These are phyloP conservation scores for Mizuhopecten yessoensis DNA, from an alignment of 1,140 invertebrate genomes.

Conservation along the genomic window DNA sequence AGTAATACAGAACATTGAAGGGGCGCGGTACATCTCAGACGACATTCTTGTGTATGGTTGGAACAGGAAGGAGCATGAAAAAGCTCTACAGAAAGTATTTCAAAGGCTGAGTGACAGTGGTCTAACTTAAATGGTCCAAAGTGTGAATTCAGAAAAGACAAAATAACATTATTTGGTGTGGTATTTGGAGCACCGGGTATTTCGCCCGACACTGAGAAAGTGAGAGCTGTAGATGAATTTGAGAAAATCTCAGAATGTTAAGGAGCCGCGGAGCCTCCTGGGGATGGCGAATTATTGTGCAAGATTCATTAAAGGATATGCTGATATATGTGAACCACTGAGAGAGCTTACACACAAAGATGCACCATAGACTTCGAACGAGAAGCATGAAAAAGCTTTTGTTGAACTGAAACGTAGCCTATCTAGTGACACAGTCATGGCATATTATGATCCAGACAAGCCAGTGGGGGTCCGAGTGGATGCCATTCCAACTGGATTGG, in stretches of 20 bases:
- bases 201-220: slow-evolving; percentile 65
- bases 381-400: too few species aligned
- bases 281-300: too few species aligned
- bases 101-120: slow-evolving; percentile 62
- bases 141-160: slow-evolving; percentile 62
- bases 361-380: too few species aligned
- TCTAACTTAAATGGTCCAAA: slow-evolving; percentile 69
- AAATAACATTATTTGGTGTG: slow-evolving; percentile 70
- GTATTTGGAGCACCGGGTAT: slow-evolving; percentile 63
- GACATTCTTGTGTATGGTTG: slow-evolving; percentile 67
- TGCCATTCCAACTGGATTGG: too few species aligned
- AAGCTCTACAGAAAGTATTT: slow-evolving; percentile 64
- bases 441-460: too few species aligned
- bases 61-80: slow-evolving; percentile 67
- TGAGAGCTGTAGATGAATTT: slow-evolving; percentile 71
- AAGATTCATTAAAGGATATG: too few species aligned
- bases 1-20: slow-evolving; percentile 39
- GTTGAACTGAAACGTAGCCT: too few species aligned
- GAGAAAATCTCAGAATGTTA: slow-evolving; percentile 72
- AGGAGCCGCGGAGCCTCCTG: slow-evolving; percentile 74
- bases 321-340: too few species aligned
- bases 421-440: too few species aligned
- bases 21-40: too few species aligned
- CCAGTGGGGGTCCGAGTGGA: too few species aligned
- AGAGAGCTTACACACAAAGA: too few species aligned